Evolutionary conservation across 2,888 invertebrate genomes (phyloP).

Genomic region (Dolomedes plantarius): DNA sequence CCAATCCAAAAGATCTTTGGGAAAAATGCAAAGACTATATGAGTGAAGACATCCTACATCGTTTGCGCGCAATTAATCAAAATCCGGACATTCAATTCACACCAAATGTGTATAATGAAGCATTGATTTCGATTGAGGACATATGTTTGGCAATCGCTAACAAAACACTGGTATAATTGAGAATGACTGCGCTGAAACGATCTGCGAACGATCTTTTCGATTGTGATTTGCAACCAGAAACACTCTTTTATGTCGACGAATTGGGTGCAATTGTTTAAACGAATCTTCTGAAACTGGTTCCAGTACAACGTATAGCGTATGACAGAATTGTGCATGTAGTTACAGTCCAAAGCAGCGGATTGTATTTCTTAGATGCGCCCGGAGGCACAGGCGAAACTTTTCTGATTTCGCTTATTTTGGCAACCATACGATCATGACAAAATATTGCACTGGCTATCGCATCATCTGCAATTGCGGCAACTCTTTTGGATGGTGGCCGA

Average conservation of each 20-base stretch:
- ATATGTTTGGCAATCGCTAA: too few relatives aligned
- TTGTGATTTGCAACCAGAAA: too few relatives aligned
- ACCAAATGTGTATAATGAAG: too few relatives aligned
- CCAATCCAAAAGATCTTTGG: too few relatives aligned
- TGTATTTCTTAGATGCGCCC: background rate
- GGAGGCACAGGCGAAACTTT: slow-evolving; percentile 9
- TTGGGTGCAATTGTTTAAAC: background rate
- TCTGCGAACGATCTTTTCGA: too few relatives aligned
- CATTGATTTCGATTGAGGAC: too few relatives aligned
- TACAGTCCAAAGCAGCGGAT: background rate
- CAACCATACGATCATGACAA: background rate
- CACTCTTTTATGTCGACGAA: background rate
- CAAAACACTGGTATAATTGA: too few relatives aligned
- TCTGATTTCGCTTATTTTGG: background rate
- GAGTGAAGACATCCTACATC: background rate
- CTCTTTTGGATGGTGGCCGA: slow-evolving; percentile 44
- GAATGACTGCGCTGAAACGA: too few relatives aligned
- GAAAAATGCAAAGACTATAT: too few relatives aligned
- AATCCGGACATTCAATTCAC: too few relatives aligned
- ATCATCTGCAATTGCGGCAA: slow-evolving; percentile 75
- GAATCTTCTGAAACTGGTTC: background rate
- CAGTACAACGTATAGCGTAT: background rate
- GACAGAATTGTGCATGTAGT: background rate
- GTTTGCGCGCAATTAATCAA: background rate
- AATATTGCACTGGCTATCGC: slow-evolving; percentile 72